These are phyloP conservation scores for Stegostoma tigrinum DNA, from an alignment of 2,113 vertebrate species.

Conservation along the genomic window DNA sequence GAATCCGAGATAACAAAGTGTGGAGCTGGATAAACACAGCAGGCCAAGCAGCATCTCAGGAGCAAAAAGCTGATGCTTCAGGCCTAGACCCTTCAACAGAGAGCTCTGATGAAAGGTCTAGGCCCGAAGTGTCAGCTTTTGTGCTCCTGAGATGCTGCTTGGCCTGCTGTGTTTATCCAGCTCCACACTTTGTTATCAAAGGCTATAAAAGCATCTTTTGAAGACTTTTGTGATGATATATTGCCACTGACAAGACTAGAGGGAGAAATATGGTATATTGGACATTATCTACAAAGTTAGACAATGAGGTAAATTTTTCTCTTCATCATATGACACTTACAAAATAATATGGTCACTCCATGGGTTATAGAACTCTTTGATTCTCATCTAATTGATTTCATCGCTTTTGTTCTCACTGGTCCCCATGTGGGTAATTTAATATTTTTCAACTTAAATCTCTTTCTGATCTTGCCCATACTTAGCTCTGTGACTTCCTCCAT, in stretches of 20 bases:
- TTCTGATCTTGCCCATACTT: background rate
- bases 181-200: too few species aligned
- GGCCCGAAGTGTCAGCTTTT: too few species aligned
- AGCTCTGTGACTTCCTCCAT: background rate
- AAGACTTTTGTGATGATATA: background rate
- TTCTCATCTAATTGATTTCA: constrained; percentile 6
- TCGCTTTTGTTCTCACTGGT: background rate
- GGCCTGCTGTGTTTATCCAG: too few species aligned
- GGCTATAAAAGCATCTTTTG: background rate
- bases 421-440: background rate
- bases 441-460: background rate
- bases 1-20: too few species aligned
- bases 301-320: background rate
- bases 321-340: background rate
- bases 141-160: too few species aligned
- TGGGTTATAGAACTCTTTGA: background rate
- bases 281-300: background rate
- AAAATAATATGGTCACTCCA: background rate
- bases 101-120: too few species aligned
- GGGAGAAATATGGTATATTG: background rate
- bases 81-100: too few species aligned
- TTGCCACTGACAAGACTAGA: background rate
- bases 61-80: too few species aligned
- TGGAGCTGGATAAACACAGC: too few species aligned
- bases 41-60: too few species aligned